Base-by-base conservation (phyloP, 2,797 vertebrate genomes). In the Chelon auratus region DNA sequence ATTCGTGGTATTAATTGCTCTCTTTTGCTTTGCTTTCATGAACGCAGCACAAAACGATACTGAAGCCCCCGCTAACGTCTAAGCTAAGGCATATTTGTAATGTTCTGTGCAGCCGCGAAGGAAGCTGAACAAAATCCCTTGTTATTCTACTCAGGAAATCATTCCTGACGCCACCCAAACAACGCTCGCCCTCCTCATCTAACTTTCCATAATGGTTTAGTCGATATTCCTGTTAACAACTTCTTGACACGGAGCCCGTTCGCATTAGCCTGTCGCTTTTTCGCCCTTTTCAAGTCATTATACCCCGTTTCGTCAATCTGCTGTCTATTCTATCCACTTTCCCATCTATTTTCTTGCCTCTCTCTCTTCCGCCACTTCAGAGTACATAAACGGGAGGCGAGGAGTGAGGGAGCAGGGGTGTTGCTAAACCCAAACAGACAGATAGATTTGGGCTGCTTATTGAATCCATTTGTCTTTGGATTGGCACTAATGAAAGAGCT, bases 401-500 rank as follows among this genome's bases (percentile, higher is more conserved):
- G 18, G 50, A 69, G 75, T 55, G 14, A 54, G n/a, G 78, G 66
- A 72, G 74, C 67, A 47, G 42, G 58, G 77, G 51, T 64, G 77
- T 66, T 71, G 76, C 81, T 76, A 88, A 89, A 91, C 78, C 77
- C 72, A 77, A 90, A 89, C 83, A 89, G 86, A 91, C 87, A 86
- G 81, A 87, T 62, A 87, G 75, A 91, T 90, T 77, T 87, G 74
- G 81, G 76, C 77, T 86, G 61, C 85, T 90, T 89, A 89, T 91
- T 91, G 72, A 78, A 89, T 81, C 79, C 81, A 88, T 92, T 93
- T 85, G 80, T 93, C 87, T 89, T 71, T 72, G 66, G 84, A 90
- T 89, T 90, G 89, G 80, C 82, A 81, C 81, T 92, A 90, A 91
- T 92, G 82, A 90, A 92, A 90, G 85, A 88, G 80, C 87, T 84